Base-by-base conservation (phyloP, 2,797 vertebrate genomes). In the Betta splendens region DNA sequence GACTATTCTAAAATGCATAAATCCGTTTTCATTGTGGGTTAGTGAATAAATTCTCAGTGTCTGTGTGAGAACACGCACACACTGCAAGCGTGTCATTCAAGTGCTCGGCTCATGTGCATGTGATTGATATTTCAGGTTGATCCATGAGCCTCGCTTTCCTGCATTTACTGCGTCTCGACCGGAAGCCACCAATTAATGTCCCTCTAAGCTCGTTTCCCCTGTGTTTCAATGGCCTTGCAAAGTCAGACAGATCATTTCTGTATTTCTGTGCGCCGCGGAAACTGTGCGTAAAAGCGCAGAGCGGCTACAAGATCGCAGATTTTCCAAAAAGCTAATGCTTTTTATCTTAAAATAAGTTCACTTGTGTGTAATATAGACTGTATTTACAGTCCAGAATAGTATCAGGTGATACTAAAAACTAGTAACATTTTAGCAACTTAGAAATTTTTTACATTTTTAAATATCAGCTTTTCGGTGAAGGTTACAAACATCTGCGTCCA, bases 181-280 rank as follows among this genome's bases (percentile, higher is more conserved):
- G 80, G 87, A 88, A 79, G 56, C 35, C 63, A 38, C 65, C 75
- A 74, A 86, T 88, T 85, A 81, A 63, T 64, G 71, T 31, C 53
- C 64, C 60, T 51, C 60, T 12, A 21, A 26, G 13, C 56, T 66
- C 65, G 64, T 66, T 72, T 70, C 57, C 72, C 46, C 42, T 12
- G 35, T 25, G 35, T 18, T 59, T 50, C 55, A 50, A 23, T 44
- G 18, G 35, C 38, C 38, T 22, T 20, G 9, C 16, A 18, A 11
- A 32, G 12, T 38, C 13, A 17, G 22, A 39, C 13, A 29, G 6
- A 60, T 6, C 29, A 17, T 46, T 1, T 31, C 31, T 64, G 45
- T 28, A 33, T 18, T 21, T n/a, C 15, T 37, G 13, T 1, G 21
- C 17, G 18, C 51, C 42, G 68, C 61, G 57, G 50, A 72, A 80